These are phyloP conservation scores for Chrysochloris asiatica DNA, from an alignment of 2,113 vertebrate species.

Conservation along the genomic window DNA sequence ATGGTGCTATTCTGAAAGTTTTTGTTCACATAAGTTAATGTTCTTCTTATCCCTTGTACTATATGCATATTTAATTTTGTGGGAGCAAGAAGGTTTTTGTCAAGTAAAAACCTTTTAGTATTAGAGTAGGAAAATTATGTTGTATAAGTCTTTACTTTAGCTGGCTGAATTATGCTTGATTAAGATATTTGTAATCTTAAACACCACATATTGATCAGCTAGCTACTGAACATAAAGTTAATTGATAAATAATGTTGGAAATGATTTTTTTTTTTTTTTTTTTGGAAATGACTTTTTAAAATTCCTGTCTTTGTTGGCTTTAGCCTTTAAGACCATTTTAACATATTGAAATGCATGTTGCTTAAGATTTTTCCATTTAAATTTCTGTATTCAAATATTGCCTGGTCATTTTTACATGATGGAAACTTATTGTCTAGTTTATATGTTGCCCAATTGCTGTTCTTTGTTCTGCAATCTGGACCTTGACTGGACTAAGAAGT, in stretches of 20 bases:
- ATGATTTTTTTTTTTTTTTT: slow-evolving; percentile 60
- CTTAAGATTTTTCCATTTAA: slow-evolving; percentile 51
- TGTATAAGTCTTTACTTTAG: slow-evolving; percentile 36
- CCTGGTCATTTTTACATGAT: slow-evolving; percentile 10
- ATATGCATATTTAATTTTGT: slow-evolving; percentile 34
- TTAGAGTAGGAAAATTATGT: slow-evolving; percentile 53
- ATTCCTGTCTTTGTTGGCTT: slow-evolving; percentile 59
- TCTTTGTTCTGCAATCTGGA: slow-evolving; percentile 45
- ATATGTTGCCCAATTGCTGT: background rate
- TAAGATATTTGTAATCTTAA: slow-evolving; percentile 62
- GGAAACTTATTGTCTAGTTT: background rate
- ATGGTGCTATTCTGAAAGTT: slow-evolving; percentile 63
- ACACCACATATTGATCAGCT: slow-evolving; percentile 30
- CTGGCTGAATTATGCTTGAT: slow-evolving; percentile 40
- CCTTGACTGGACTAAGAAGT: slow-evolving; percentile 16
- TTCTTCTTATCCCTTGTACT: slow-evolving; percentile 40
- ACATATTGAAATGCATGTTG: slow-evolving; percentile 55
- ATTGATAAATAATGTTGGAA: slow-evolving; percentile 51
- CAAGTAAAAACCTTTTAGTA: slow-evolving; percentile 58
- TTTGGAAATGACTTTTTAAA: slow-evolving; percentile 61
- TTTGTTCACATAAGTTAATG: slow-evolving; percentile 35
- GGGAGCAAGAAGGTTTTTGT: slow-evolving; percentile 50
- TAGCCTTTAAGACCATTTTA: slow-evolving; percentile 51
- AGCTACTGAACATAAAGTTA: slow-evolving; percentile 46
- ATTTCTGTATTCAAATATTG: slow-evolving; percentile 32